Evolutionary conservation across 1,140 invertebrate genomes (phyloP).

Genomic region (Yoshiicerus persimilis): DNA sequence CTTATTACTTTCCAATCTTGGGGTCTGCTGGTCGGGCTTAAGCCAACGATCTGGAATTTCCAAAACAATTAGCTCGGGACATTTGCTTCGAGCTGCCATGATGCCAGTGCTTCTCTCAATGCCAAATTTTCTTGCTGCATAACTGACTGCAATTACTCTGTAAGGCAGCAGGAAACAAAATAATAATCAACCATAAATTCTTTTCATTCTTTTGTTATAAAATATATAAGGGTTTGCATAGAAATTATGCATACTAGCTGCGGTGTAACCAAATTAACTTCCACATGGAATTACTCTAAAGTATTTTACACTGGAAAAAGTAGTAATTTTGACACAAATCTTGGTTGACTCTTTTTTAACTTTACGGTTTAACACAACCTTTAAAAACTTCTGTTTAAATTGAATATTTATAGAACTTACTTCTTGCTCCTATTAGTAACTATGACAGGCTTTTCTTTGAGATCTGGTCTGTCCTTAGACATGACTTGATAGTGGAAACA

Average conservation of each 20-base stretch:
- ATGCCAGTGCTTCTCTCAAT: not conserved
- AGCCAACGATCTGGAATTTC: not conserved
- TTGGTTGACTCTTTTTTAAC: no score
- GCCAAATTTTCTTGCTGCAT: not conserved
- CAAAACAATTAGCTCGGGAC: not conserved
- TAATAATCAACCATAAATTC: not conserved
- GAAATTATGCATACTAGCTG: no score
- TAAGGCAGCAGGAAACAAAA: not conserved
- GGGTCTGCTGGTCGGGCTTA: not conserved
- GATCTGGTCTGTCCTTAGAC: not conserved
- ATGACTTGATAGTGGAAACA: not conserved
- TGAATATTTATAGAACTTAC: not conserved
- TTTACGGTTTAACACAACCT: no score
- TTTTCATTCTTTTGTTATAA: not conserved
- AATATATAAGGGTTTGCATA: not conserved
- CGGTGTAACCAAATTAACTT: no score
- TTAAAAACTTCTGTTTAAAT: no score
- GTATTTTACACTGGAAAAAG: no score
- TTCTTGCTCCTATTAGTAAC: not conserved
- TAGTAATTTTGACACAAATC: no score
- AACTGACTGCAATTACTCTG: not conserved
- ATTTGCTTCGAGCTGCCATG: not conserved
- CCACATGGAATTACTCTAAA: no score
- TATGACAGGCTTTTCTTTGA: not conserved
- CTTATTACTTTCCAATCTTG: not conserved